phyloP scores from a whole-genome alignment of 2,888 invertebrate genomes.

The Torymus tubicola region DNA sequence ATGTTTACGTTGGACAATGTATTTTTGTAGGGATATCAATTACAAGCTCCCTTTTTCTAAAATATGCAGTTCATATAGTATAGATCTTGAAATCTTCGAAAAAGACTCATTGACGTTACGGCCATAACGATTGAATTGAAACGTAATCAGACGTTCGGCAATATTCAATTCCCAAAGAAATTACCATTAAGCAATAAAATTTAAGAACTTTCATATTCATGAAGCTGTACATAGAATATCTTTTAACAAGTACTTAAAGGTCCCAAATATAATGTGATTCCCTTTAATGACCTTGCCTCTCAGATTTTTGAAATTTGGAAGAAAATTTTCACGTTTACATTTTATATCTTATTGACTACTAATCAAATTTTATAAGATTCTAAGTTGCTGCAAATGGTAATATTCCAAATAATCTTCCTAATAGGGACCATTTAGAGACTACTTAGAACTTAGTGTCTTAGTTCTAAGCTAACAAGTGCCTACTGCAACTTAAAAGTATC shows the following conservation, averaged over 20 bases:
- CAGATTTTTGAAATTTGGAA: not conserved
- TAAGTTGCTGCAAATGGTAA: constrained; percentile 52
- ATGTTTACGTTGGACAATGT: no score
- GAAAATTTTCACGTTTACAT: no score
- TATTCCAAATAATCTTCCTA: constrained; percentile 70
- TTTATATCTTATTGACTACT: no score
- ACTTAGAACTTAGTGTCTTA: constrained; percentile 54
- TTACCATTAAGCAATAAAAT: constrained; percentile 4
- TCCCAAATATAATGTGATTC: constrained; percentile 21
- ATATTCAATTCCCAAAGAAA: constrained; percentile 12
- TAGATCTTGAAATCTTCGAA: no score
- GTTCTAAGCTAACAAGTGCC: constrained; percentile 31
- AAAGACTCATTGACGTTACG: no score
- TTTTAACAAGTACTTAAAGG: constrained; percentile 22
- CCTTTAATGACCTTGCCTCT: not conserved
- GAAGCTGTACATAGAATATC: constrained; percentile 7
- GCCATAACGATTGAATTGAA: no score
- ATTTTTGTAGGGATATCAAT: no score
- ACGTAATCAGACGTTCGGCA: no score
- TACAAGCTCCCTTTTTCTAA: no score
- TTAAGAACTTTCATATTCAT: not conserved
- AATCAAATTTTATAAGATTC: not conserved
- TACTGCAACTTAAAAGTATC: constrained; percentile 10
- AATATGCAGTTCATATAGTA: no score
- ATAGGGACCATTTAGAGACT: constrained; percentile 73